Base-by-base conservation (phyloP, 1,140 invertebrate species). In the Drosophila mojavensis region DNA sequence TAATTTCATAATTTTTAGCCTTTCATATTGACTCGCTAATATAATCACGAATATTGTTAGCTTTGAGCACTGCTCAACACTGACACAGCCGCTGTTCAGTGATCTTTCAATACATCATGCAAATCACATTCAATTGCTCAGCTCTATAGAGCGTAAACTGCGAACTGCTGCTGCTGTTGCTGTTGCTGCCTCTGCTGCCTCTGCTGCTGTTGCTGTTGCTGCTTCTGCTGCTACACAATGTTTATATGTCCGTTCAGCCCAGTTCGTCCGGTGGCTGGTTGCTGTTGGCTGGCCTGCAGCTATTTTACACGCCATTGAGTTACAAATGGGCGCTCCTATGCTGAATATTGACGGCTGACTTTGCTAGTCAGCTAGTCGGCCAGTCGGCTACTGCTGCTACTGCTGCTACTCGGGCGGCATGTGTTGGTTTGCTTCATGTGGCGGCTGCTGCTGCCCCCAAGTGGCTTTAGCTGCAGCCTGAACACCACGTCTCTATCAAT, bases 251-350 rank as follows among this genome's bases (percentile, higher is more conserved):
- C 61, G 68, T 81, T 74, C 56, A 10, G 50, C 58, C 53, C 64
- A 15, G 58, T 20, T 55, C 33, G 50, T 62, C 69, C 53, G 47
- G 56, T 60, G 65, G 74, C 36, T 85, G 47, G 56, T 60, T 62
- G 74, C 36, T 85, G 79, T 51, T 55, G 62, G 74, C 36, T 85
- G 79, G 67, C 83, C 79, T 77, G 79, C 83, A 88, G 83, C 83
- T 86, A 86, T 86, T 86, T 88, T 88, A 86, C 83, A 86, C 83
- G 79, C 83, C 83, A 86, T 86, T 86, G 83, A 86, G 69, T 71
- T 86, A 68, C 84, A 86, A 86, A 86, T 88, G 68, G 75, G 51
- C 58, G 71, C 39, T 55, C 30, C 54, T 53, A 58, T 64, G 66
- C 43, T 63, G 36, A 41, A 59, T 60, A 28, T 56, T 63, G 74